Base-by-base conservation (phyloP, 35 echinoderm and acorn worm species). In the Heliocidaris erythrogramma region DNA sequence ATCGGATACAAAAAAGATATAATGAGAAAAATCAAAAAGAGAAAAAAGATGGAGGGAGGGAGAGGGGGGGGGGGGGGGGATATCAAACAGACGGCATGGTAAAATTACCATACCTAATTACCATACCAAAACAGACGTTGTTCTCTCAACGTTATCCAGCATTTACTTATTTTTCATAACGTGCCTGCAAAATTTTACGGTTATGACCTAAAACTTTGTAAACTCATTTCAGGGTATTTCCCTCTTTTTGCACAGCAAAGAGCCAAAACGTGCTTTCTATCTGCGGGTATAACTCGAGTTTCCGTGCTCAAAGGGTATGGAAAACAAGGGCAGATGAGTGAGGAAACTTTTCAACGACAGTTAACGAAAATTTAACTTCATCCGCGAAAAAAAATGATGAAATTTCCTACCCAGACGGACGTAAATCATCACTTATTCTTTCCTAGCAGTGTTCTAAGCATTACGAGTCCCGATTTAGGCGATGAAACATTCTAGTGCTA, bases 371-470 rank as follows among this genome's bases (percentile, higher is more conserved):
- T 78, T 78, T 78, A 78, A 6, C 65, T n/a, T 78, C 65, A 78
- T 78, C 65, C 65, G 65, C 65, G 65, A 17, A 78, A 78, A 78
- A 69, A 78, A 27, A 78, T 78, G 65, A 78, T 78, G 65, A 24
- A 78, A 78, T 78, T 78, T 78, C 65, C 65, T 78, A 18, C 3
- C 65, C 65, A 78, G 65, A 78, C 65, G 65, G 65, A 78, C 65
- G 65, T 78, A 78, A 78, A 78, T 78, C 65, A 78, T 78, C 65
- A 78, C 65, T 78, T 78, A 78, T 78, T 78, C 65, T 78, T 78
- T 78, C 17, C 65, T 5, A 78, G 65, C 65, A 1, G 65, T 18
- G 65, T 78, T 78, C 5, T n/a, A 78, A n/a, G 18, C 65, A 78
- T 78, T 18, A n/a, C 65, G 8, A 7, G 65, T 78, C 65, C 65